phyloP scores from a whole-genome alignment of 2,113 vertebrate species.

The Aleadryas rufinucha region DNA sequence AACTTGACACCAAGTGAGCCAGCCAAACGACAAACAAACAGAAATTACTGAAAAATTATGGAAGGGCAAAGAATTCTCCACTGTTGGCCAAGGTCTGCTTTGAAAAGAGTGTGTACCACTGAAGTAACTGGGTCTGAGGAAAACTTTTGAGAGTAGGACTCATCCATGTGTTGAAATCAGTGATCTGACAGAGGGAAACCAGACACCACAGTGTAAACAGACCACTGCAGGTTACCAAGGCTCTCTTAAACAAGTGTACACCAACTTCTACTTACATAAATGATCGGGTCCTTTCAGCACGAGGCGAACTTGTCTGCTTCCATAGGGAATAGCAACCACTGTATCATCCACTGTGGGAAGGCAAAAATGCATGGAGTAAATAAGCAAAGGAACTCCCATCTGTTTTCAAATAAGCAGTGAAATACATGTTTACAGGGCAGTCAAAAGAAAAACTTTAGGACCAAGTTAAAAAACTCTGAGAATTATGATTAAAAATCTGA shows the following conservation, averaged over 20 bases:
- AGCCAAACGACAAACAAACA: constrained; percentile 31
- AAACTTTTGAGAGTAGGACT: not conserved
- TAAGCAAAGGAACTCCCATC: not conserved
- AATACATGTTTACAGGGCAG: not conserved
- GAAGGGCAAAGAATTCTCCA: not conserved
- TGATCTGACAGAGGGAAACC: constrained; percentile 12
- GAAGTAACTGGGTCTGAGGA: not conserved
- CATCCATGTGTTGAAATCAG: not conserved
- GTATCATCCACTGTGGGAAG: constrained; percentile 83
- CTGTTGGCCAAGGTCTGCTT: not conserved
- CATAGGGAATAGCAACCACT: constrained; percentile 87
- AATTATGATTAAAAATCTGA: not conserved
- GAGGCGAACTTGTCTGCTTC: constrained; percentile 90
- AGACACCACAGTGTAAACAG: not conserved
- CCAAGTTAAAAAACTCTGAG: not conserved
- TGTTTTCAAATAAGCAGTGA: constrained; percentile 2
- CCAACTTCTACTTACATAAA: constrained; percentile 87
- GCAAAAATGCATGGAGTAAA: constrained; percentile 25
- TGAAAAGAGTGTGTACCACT: not conserved
- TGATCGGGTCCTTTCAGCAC: constrained; percentile 95
- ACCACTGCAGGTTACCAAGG: not conserved
- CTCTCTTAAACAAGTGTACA: not conserved
- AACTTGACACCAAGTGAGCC: not conserved
- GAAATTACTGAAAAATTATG: constrained; percentile 5
- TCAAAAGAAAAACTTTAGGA: not conserved